These are phyloP conservation scores for Euplexia lucipara DNA, from an alignment of 2,888 invertebrate genomes.

Conservation along the genomic window DNA sequence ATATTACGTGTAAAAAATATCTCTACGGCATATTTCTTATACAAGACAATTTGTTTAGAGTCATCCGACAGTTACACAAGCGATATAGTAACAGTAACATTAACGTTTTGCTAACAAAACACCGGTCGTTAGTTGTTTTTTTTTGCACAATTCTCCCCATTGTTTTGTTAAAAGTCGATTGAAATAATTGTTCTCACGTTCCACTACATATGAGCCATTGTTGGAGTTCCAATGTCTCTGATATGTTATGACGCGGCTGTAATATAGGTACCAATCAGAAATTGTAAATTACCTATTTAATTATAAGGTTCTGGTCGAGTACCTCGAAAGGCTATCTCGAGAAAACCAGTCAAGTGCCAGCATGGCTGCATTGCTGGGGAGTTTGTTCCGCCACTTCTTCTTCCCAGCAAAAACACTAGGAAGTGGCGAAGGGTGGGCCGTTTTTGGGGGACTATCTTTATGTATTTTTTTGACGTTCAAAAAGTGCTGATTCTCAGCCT, in stretches of 20 bases:
- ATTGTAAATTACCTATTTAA: neutral
- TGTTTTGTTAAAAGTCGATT: slow-evolving; percentile 79
- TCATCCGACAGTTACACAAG: slow-evolving; percentile 72
- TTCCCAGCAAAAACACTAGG: too few relatives aligned
- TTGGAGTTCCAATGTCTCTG: slow-evolving; percentile 54
- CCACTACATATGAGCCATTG: slow-evolving; percentile 71
- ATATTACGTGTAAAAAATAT: slow-evolving; percentile 10
- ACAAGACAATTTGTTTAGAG: slow-evolving; percentile 49
- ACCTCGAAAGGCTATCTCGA: too few relatives aligned
- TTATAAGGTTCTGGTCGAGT: too few relatives aligned
- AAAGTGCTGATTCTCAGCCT: too few relatives aligned
- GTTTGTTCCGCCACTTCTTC: too few relatives aligned
- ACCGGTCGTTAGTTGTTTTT: slow-evolving; percentile 75
- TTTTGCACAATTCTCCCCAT: slow-evolving; percentile 76
- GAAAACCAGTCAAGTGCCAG: too few relatives aligned
- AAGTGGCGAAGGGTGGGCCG: too few relatives aligned
- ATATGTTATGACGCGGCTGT: slow-evolving; percentile 36
- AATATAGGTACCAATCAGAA: slow-evolving; percentile 31
- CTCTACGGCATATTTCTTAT: slow-evolving; percentile 14
- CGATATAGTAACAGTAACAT: slow-evolving; percentile 75
- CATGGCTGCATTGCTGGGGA: too few relatives aligned
- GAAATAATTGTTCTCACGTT: slow-evolving; percentile 83
- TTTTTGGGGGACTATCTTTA: too few relatives aligned
- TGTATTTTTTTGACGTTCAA: too few relatives aligned
- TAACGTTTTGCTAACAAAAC: slow-evolving; percentile 79